Base-by-base conservation (phyloP, 1,140 invertebrate species). In the Drosophila paulistorum region DNA sequence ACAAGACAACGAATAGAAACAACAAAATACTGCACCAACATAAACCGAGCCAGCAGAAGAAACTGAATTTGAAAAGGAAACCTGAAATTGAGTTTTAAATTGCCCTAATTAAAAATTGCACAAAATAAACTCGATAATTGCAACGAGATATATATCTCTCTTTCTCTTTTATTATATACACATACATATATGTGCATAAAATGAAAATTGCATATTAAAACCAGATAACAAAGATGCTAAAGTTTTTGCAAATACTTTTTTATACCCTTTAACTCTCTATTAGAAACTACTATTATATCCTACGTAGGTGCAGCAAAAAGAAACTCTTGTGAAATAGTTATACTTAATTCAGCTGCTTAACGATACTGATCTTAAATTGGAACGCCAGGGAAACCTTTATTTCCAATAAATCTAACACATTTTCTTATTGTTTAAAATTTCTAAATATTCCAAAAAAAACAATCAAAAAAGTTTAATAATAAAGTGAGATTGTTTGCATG, bases 1-100 rank as follows among this genome's bases (percentile, higher is more conserved):
- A 77, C 61, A 65, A 80, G 79, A 79, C 63, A 70, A 48, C 65
- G 65, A 89, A 74, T 59, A 51, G 51, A 48, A 58, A 69, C 77
- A 80, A 87, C 80, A 84, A 87, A 65, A 35, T 54, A 70, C 45
- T 10, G 33, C 54, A 39, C 33, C 48, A 3, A 51, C 57, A 23
- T 7, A 6, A 39, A 55, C 37, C 10, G 9, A 17, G 41, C 51
- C 37, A 39, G 10, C 51, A 55, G 51, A 13, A 30, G 23, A 33
- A 58, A 17, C 33, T 14, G n/a, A 17, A 58, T 58, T 58, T 9
- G 55, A 58, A 59, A 37, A 37, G 57, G 68, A 75, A 68, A 51
- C 54, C 35, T 66, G 58, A 64, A 76, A 75, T 75, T 59, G 57
- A 23, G 58, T 62, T 75, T 75, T 75, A 64, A 76, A 68, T 68